Evolutionary conservation across 1,140 invertebrate species (phyloP).

Genomic region (Calliopsis andreniformis): DNA sequence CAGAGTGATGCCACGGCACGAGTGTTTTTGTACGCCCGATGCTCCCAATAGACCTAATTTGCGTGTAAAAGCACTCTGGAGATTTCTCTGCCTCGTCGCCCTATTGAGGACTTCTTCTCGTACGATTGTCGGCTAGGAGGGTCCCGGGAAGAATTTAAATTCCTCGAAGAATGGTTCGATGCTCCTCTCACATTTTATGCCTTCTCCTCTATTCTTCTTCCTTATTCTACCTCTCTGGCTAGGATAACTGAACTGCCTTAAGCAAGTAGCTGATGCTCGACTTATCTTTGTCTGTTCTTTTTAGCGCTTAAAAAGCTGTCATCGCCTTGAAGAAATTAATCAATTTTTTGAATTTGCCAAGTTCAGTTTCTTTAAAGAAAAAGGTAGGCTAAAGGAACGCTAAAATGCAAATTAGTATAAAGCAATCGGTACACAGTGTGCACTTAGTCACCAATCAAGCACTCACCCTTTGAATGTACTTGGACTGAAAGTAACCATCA

Average conservation of each 20-base stretch:
- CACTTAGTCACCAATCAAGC: too few species aligned
- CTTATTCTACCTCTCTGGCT: background rate
- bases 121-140: background rate
- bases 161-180: conserved; percentile 19
- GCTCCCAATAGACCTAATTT: conserved; percentile 78
- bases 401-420: too few species aligned
- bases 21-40: conserved; percentile 72
- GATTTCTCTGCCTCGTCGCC: conserved; percentile 58
- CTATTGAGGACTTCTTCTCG: conserved; percentile 53
- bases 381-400: too few species aligned
- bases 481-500: too few species aligned
- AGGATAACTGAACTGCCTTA: background rate
- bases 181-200: conserved; percentile 2
- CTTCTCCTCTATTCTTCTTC: background rate
- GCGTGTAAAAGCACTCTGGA: conserved; percentile 73
- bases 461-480: too few species aligned
- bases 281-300: conserved; percentile 5
- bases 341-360: too few species aligned
- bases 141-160: conserved; percentile 23
- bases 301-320: background rate
- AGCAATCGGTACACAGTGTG: too few species aligned
- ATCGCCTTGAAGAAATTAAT: too few species aligned
- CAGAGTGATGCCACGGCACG: conserved; percentile 57
- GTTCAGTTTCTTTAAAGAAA: too few species aligned
- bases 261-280: background rate